phyloP scores from a whole-genome alignment of 2,797 vertebrate genomes.

The Poecile montanus region DNA sequence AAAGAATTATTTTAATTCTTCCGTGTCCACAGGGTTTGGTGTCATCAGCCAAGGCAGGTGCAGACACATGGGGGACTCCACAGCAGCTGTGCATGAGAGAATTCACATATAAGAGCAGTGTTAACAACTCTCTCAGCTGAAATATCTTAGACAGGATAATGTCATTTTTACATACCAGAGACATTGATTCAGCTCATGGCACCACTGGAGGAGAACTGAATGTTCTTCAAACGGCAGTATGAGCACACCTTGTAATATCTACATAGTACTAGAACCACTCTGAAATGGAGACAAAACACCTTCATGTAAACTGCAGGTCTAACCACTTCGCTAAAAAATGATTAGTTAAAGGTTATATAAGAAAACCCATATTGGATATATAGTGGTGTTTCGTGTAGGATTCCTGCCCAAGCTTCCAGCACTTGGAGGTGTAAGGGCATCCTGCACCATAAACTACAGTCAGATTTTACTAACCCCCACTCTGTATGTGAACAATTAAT shows the following conservation, averaged over 20 bases:
- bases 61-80: neutral
- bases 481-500: neutral
- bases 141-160: neutral
- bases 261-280: neutral
- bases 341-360: neutral
- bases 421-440: neutral
- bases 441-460: neutral
- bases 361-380: rapidly evolving
- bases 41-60: neutral
- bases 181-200: neutral
- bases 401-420: neutral
- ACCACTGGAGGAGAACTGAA: neutral
- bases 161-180: neutral
- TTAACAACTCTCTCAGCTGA: neutral
- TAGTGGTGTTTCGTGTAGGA: neutral
- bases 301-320: neutral
- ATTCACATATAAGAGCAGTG: rapidly evolving
- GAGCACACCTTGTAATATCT: neutral
- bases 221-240: neutral
- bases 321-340: neutral
- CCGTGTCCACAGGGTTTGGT: neutral
- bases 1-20: neutral
- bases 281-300: neutral
- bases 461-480: neutral
- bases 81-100: rapidly evolving